Evolutionary conservation across 2,113 vertebrate species (phyloP).

Genomic region (Chionodraco myersi): DNA sequence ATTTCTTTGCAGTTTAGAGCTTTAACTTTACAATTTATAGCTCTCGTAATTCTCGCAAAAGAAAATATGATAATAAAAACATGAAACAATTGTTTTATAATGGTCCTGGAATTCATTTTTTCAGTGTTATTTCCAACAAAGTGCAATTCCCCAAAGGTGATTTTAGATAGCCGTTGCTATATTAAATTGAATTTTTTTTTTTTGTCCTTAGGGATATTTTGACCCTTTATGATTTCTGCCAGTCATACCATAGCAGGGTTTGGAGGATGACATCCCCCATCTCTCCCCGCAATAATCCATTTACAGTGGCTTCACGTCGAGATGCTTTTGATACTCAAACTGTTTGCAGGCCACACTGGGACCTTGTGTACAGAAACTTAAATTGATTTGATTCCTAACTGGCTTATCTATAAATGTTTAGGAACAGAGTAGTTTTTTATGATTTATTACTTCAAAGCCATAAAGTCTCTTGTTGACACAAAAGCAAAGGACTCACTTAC

Average conservation of each 20-base stretch:
- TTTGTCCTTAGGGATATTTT: conserved; percentile 12
- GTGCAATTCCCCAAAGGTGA: not conserved
- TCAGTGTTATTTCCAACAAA: not conserved
- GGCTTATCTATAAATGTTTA: conserved; percentile 89
- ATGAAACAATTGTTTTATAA: not conserved
- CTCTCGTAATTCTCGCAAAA: conserved; percentile 7
- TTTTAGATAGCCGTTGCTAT: conserved; percentile 1
- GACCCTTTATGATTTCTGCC: conserved; percentile 49
- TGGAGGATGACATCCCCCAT: conserved; percentile 35
- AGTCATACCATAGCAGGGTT: conserved; percentile 16
- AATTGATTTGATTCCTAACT: conserved; percentile 88
- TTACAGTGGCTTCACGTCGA: conserved; percentile 82
- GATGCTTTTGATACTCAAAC: conserved; percentile 79
- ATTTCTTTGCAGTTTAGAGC: not conserved
- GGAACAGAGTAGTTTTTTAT: conserved; percentile 86
- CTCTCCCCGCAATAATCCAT: conserved; percentile 62
- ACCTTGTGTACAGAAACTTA: conserved; percentile 79
- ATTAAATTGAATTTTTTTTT: conserved; percentile 9
- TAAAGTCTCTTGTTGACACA: conserved; percentile 84
- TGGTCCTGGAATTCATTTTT: not conserved
- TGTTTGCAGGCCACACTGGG: conserved; percentile 81
- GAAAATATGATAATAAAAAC: not conserved
- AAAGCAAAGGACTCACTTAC: conserved; percentile 73
- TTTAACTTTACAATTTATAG: conserved; percentile 1
- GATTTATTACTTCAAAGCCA: conserved; percentile 89